A percentile compares a stretch with the other conserved stretches of the same genome.
Evolutionary conservation across 2,888 invertebrate genomes (phyloP).

Genomic region (Clistopyga incitator): DNA sequence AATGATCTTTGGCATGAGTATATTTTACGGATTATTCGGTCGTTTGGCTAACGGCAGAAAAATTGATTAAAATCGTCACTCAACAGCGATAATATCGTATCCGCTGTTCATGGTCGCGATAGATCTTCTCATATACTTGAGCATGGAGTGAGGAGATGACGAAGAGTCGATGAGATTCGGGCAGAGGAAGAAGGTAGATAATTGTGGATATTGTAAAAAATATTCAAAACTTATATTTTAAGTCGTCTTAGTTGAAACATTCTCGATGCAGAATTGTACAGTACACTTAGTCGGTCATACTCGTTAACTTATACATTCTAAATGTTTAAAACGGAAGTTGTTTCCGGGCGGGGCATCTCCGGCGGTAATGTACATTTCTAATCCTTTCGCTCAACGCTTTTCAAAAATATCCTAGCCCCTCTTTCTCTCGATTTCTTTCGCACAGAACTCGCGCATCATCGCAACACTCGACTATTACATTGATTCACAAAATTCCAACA

Average conservation of each 20-base stretch:
- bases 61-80: background rate
- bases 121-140: conserved; percentile 76
- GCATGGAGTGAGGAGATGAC: conserved; percentile 67
- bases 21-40: background rate
- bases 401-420: conserved; percentile 77
- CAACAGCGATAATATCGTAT: conserved; percentile 73
- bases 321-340: conserved; percentile 76
- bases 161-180: conserved; percentile 8
- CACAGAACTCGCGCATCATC: conserved; percentile 49
- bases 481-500: conserved; percentile 30
- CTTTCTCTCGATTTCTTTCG: conserved; percentile 56
- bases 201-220: conserved; percentile 80
- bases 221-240: conserved; percentile 84
- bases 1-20: background rate
- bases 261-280: conserved; percentile 81
- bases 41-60: no score
- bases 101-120: conserved; percentile 75
- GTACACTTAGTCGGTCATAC: conserved; percentile 76
- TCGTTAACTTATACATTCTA: conserved; percentile 76
- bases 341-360: conserved; percentile 27
- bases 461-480: background rate
- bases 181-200: conserved; percentile 58
- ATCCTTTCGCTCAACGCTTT: conserved; percentile 71
- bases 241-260: conserved; percentile 80
- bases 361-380: conserved; percentile 63